A percentile compares a stretch with the other conserved stretches of the same genome.
phyloP scores from a whole-genome alignment of 2,888 invertebrate species.

The Drosophila borborema region DNA sequence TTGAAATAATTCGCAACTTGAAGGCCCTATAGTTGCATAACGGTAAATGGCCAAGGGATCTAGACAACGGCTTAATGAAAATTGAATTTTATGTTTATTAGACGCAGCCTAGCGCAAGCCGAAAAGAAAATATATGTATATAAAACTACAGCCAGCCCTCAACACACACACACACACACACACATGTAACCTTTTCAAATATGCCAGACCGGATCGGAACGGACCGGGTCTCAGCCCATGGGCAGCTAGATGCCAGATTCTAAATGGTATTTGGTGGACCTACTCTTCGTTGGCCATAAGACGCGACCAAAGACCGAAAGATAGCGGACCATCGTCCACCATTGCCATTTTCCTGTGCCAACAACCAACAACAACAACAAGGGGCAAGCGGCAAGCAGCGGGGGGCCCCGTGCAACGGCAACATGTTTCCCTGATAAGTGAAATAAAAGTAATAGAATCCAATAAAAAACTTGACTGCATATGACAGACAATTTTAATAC shows the following conservation, averaged over 20 bases:
- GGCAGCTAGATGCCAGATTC: conserved; percentile 50
- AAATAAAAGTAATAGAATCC: conserved; percentile 74
- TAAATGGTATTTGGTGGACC: conserved; percentile 48
- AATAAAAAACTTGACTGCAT: not conserved
- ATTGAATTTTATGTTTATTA: conserved; percentile 81
- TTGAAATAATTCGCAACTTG: conserved; percentile 71
- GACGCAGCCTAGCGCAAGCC: conserved; percentile 41
- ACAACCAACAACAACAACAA: conserved; percentile 54
- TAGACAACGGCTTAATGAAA: conserved; percentile 76
- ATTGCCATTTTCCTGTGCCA: conserved; percentile 49
- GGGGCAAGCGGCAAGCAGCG: conserved; percentile 31
- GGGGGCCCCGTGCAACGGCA: conserved; percentile 64
- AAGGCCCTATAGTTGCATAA: conserved; percentile 63
- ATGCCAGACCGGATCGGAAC: conserved; percentile 45
- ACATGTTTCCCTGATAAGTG: conserved; percentile 75
- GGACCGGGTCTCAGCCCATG: conserved; percentile 28
- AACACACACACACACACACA: conserved; percentile 15
- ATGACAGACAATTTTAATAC: conserved; percentile 32
- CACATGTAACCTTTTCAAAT: conserved; percentile 65
- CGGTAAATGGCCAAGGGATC: conserved; percentile 72
- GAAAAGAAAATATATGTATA: not conserved
- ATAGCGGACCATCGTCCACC: conserved; percentile 53
- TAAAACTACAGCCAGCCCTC: conserved; percentile 47
- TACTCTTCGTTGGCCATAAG: conserved; percentile 37
- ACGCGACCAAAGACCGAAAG: conserved; percentile 43